Evolutionary conservation across 2,797 vertebrate genomes (phyloP), one percentile per base, ranked within the genome.

Genomic region (Gobio occitaniae): DNA sequence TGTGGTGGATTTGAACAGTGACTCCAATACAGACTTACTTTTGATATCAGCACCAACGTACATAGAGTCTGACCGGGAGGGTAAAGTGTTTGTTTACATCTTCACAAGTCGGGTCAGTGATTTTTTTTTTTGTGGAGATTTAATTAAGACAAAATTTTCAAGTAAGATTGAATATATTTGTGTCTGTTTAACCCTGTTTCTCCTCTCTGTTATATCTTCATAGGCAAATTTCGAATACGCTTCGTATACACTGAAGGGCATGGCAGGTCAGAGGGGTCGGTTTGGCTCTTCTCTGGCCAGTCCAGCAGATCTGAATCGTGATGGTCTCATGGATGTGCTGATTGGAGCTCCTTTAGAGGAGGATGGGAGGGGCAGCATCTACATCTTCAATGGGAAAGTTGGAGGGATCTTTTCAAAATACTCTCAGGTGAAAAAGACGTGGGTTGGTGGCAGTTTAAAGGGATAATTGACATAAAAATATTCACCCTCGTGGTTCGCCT

Each of bases 31-130:
- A 0, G 94, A 97, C 52, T 69, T 96, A 1, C 81, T 97, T 78
- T 93, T 97, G 74, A 93, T 97, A 1, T 96, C 97, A 0, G 94
- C 96, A 21, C 97, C 97, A 0, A 93, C 96, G 90, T 93, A 94
- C 91, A 89, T 0, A 63, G 93, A 89, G 12, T 54, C 5, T 78
- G 87, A 83, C 0, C 84, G 86, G 89, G 96, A 91, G 91, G 97
- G 89, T 92, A 89, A 90, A 84, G 94, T 96, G 85, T 94, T 93
- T 25, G 89, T 93, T 80, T 96, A 93, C 86, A 21, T 0, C 48
- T 0, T 93, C 70, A 21, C 0, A 8, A 0, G 0, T 48, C 12
- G 0, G 92, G 95, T 96, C 91, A 93, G 78, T 87, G 0, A 44
- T 41, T 41, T 13, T 12, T 13, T 12, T 63, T 25, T 25, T 25